These are phyloP conservation scores for Mythimna lalbum DNA, from an alignment of 2,888 invertebrate genomes.

Conservation along the genomic window DNA sequence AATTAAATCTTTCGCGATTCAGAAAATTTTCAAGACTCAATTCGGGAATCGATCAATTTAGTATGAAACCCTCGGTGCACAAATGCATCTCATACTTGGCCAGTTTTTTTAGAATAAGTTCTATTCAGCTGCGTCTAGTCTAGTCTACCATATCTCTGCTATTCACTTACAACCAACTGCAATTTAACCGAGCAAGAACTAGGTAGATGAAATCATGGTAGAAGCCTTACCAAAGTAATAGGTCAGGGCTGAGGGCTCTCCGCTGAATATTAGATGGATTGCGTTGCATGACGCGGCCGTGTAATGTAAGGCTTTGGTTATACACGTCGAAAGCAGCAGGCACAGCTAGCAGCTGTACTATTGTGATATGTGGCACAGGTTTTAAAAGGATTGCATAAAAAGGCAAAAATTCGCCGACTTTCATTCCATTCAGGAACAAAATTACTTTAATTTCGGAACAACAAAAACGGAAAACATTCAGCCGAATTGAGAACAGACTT, in stretches of 20 bases:
- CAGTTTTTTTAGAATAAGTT: too few relatives aligned
- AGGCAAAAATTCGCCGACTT: neutral
- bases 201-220: slow-evolving; percentile 36
- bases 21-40: too few relatives aligned
- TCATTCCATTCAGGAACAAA: too few relatives aligned
- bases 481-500: too few relatives aligned
- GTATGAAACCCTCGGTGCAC: too few relatives aligned
- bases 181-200: neutral
- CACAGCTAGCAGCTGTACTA: neutral
- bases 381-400: slow-evolving; percentile 16
- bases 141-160: neutral
- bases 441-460: neutral
- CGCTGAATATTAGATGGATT: slow-evolving; percentile 48
- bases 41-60: too few relatives aligned
- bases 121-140: neutral
- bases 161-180: neutral
- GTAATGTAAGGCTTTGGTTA: slow-evolving; percentile 1
- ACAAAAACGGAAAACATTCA: too few relatives aligned
- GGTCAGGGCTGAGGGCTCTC: slow-evolving; percentile 36
- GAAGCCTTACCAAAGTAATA: slow-evolving; percentile 42
- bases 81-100: too few relatives aligned
- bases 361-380: neutral
- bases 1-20: too few relatives aligned
- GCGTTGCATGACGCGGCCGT: slow-evolving; percentile 29
- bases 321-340: neutral